phyloP scores from a whole-genome alignment of 2,888 invertebrate genomes.

The Nephrotoma guestfalica region DNA sequence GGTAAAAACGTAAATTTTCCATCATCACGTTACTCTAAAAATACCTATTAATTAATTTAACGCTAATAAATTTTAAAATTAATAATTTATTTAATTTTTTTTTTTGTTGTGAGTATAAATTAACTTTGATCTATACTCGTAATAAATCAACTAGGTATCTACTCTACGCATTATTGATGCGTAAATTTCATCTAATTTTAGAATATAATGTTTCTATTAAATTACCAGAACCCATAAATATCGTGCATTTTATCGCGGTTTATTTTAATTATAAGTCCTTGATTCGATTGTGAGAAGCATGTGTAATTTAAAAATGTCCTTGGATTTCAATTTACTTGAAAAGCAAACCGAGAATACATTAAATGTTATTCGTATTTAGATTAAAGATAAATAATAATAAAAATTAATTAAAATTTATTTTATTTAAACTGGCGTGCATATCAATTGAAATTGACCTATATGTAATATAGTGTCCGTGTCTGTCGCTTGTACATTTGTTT shows the following conservation, averaged over 20 bases:
- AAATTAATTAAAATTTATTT: not conserved
- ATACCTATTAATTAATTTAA: not conserved
- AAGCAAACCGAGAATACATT: not conserved
- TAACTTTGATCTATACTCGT: not conserved
- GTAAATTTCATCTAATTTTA: not conserved
- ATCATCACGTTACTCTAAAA: not conserved
- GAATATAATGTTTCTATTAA: not conserved
- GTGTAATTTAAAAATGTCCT: not conserved
- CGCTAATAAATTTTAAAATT: not conserved
- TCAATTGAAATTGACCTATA: not conserved
- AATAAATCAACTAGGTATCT: not conserved
- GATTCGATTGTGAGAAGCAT: not conserved
- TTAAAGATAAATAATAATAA: not conserved
- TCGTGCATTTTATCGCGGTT: not conserved
- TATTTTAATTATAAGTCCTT: not conserved
- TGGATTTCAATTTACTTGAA: not conserved
- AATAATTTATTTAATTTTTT: not conserved
- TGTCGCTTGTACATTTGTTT: too few species aligned
- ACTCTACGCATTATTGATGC: not conserved
- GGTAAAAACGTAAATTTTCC: too few species aligned
- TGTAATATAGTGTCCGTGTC: not conserved
- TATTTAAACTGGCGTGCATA: not conserved
- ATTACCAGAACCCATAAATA: not conserved
- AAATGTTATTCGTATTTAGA: not conserved
- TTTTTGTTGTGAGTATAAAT: not conserved